Evolutionary conservation across 2,888 invertebrate genomes (phyloP).

Genomic region (Pterostichus niger): DNA sequence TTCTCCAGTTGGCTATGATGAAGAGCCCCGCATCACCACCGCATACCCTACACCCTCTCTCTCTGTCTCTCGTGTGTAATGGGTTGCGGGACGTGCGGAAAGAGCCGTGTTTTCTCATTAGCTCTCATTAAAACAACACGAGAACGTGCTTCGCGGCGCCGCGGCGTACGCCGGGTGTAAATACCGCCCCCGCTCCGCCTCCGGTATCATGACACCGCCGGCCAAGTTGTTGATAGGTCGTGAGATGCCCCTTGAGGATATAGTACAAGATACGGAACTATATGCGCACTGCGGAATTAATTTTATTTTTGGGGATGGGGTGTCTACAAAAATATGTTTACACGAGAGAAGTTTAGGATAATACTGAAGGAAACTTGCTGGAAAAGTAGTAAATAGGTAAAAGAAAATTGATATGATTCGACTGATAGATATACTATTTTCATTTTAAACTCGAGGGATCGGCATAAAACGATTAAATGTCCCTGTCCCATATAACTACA

Average conservation of each 20-base stretch:
- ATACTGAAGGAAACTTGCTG: neutral
- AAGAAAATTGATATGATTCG: too few relatives aligned
- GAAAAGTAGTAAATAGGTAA: neutral
- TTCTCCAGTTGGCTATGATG: neutral
- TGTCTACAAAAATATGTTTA: neutral
- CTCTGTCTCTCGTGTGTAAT: slow-evolving; percentile 8
- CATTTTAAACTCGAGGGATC: too few relatives aligned
- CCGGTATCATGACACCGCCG: neutral
- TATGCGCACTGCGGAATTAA: slow-evolving; percentile 24
- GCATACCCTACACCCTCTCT: too few relatives aligned
- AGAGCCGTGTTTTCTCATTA: slow-evolving; percentile 73
- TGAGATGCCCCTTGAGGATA: neutral
- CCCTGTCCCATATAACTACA: too few relatives aligned
- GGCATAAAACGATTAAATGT: too few relatives aligned
- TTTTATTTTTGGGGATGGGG: neutral
- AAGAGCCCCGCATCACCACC: neutral
- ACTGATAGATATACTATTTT: too few relatives aligned
- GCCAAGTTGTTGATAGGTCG: slow-evolving; percentile 2
- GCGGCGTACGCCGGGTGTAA: neutral
- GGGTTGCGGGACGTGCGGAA: slow-evolving; percentile 48
- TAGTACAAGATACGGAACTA: slow-evolving; percentile 18
- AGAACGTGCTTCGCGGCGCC: slow-evolving; percentile 73
- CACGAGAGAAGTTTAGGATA: too few relatives aligned
- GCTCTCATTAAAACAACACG: slow-evolving; percentile 75
- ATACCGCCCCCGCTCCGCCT: slow-evolving; percentile 1